Evolutionary conservation across 35 echinoderm and acorn worm genomes (phyloP), one percentile per base, ranked within the genome.

Genomic region (Nesometra sesokonis): DNA sequence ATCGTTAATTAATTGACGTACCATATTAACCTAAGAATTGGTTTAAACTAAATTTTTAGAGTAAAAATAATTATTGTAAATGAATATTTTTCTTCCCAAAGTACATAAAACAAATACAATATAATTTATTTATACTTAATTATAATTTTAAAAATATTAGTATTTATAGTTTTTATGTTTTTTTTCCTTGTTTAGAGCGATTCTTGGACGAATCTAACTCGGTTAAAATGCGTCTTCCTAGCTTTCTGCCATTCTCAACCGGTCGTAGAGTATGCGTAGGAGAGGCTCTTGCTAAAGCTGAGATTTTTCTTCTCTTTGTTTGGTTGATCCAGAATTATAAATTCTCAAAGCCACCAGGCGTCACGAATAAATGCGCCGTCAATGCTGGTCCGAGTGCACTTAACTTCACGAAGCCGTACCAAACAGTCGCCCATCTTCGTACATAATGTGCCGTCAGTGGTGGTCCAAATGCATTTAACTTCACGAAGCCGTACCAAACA

Each of bases 221-320:
- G 1, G 32, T 87, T 30, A 47, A 82, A 5, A 76, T 79, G 32
- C 85, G 85, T 36, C 89, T 89, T 29, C 82, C 79, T 0, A 84
- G 86, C 23, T 94, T 85, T 57, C 32, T 91, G 57, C 93, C 93
- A 0, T 94, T 94, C 78, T 86, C 85, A 0, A 78, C 86, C 21
- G 93, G 93, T 76, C 85, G 89, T 47, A 89, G 93, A 11, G 86
- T 87, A 31, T 94, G 93, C 35, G 34, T 94, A 3, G 93, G 93
- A 32, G 93, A 94, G 77, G 36, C 57, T 34, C 36, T 94, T 13
- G 93, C 93, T n/a, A 94, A 91, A 77, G 93, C 89, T 11, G 89
- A 94, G 32, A 82, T 94, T 13, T 94, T 94, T 79, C 78, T 94
- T 19, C 38, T 90, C 17, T 88, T 94, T 76, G 79, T 76, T 8